phyloP scores from a whole-genome alignment of 2,888 invertebrate species.

The Cremastinae sp. region DNA sequence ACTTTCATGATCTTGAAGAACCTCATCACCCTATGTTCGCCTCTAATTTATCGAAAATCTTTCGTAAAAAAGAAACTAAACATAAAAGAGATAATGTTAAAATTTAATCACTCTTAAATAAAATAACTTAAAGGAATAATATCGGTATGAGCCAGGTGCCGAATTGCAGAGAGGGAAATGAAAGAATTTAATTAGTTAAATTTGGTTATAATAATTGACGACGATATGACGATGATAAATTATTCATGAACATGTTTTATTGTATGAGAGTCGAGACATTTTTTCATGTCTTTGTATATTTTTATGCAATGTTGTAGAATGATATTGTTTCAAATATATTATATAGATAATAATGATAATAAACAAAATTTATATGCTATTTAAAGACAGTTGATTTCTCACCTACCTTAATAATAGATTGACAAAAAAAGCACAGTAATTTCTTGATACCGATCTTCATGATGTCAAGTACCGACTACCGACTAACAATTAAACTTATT shows the following conservation, averaged over 20 bases:
- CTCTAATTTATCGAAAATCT: conserved; percentile 42
- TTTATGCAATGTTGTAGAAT: conserved; percentile 81
- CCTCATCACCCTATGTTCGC: conserved; percentile 35
- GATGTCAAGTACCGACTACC: no score
- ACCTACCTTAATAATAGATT: not conserved
- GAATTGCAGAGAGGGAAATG: conserved; percentile 59
- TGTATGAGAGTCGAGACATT: conserved; percentile 80
- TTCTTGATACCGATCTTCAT: no score
- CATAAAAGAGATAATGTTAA: conserved; percentile 53
- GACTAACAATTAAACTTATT: no score
- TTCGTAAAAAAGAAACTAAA: conserved; percentile 34
- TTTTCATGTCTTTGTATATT: conserved; percentile 81
- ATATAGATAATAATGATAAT: conserved; percentile 79
- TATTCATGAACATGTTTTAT: conserved; percentile 79
- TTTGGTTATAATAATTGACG: conserved; percentile 66
- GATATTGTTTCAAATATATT: conserved; percentile 81
- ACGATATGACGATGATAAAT: conserved; percentile 67
- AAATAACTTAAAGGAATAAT: conserved; percentile 65
- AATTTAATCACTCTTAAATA: conserved; percentile 62
- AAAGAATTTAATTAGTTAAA: conserved; percentile 67
- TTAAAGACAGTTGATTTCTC: conserved; percentile 15
- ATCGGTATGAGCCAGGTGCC: conserved; percentile 65
- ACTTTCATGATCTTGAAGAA: conserved; percentile 30
- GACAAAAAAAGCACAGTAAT: no score
- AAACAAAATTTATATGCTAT: conserved; percentile 80